phyloP scores from a whole-genome alignment of 2,888 invertebrate genomes.

The Cephalotes varians region DNA sequence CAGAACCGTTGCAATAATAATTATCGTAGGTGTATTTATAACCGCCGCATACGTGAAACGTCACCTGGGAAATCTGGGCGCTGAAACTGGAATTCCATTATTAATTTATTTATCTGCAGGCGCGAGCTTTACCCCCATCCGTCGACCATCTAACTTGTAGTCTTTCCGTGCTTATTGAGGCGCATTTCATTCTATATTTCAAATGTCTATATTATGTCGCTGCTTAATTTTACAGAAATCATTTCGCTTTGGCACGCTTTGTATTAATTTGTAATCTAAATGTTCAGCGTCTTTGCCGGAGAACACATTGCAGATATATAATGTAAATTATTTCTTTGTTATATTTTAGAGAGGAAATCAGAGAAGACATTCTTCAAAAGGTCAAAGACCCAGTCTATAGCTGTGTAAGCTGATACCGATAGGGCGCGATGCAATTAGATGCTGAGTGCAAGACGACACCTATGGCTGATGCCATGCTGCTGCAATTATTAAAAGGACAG shows the following conservation, averaged over 20 bases:
- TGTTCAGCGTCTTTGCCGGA: neutral
- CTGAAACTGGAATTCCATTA: conserved; percentile 65
- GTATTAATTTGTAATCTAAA: neutral
- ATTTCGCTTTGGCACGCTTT: neutral
- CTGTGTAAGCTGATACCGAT: conserved; percentile 31
- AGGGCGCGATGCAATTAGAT: conserved; percentile 40
- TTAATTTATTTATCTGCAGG: conserved; percentile 72
- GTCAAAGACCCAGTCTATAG: conserved; percentile 41
- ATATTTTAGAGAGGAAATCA: conserved; percentile 33
- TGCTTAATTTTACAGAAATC: neutral
- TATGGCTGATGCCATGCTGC: conserved; percentile 15
- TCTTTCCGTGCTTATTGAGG: neutral
- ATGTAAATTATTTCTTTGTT: neutral
- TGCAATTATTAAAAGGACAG: conserved; percentile 50
- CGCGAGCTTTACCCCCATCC: conserved; percentile 35
- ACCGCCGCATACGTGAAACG: conserved; percentile 72
- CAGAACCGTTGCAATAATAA: conserved; percentile 71
- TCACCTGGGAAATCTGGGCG: conserved; percentile 79
- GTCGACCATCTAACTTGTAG: conserved; percentile 24
- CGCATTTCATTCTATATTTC: conserved; percentile 14
- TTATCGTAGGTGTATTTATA: conserved; percentile 79
- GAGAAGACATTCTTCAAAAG: conserved; percentile 39
- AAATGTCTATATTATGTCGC: neutral
- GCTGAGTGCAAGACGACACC: conserved; percentile 48
- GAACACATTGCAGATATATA: neutral